Conservation (phyloP, 2,797 vertebrate genomes). For the Huso huso region DNA sequence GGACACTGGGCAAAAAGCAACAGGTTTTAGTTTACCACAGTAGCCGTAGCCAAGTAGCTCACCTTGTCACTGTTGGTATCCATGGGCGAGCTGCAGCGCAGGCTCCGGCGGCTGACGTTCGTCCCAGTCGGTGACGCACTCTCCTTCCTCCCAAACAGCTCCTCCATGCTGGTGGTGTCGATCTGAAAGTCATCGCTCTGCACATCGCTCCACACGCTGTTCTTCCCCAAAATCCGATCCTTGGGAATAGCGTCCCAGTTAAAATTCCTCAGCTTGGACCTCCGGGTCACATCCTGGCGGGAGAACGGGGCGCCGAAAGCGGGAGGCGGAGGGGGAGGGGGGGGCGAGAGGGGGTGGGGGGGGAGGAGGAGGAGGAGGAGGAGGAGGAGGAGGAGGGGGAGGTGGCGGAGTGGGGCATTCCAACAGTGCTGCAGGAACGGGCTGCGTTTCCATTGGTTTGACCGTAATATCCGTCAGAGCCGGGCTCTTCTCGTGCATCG, state of each 20-base stretch:
- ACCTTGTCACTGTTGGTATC: slow-evolving; percentile 55
- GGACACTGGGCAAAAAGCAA: too few relatives aligned
- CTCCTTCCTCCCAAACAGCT: slow-evolving; percentile 64
- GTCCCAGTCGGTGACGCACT: slow-evolving; percentile 38
- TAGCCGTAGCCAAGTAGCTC: slow-evolving; percentile 11
- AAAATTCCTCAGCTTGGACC: slow-evolving; percentile 58
- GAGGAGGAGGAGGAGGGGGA: slow-evolving; percentile 20
- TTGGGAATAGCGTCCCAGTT: slow-evolving; percentile 70
- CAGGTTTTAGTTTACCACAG: too few relatives aligned
- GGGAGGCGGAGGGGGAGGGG: slow-evolving; percentile 21
- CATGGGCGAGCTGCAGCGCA: slow-evolving; percentile 49
- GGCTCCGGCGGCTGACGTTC: slow-evolving; percentile 35
- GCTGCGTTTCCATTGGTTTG: slow-evolving; percentile 46
- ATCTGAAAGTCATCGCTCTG: slow-evolving; percentile 57
- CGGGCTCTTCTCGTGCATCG: neutral
- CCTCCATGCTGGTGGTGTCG: slow-evolving; percentile 62
- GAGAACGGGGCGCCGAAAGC: slow-evolving; percentile 29
- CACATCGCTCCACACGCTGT: slow-evolving; percentile 59
- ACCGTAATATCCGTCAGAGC: slow-evolving; percentile 43
- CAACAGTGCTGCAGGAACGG: slow-evolving; percentile 22
- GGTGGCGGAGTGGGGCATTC: neutral
- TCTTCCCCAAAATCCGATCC: slow-evolving; percentile 63
- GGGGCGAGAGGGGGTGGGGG: slow-evolving; percentile 35
- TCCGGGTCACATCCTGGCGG: slow-evolving; percentile 35
- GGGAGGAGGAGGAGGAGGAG: slow-evolving; percentile 28